Evolutionary conservation across 2,113 vertebrate species (phyloP).

Genomic region (Bombycilla garrulus): DNA sequence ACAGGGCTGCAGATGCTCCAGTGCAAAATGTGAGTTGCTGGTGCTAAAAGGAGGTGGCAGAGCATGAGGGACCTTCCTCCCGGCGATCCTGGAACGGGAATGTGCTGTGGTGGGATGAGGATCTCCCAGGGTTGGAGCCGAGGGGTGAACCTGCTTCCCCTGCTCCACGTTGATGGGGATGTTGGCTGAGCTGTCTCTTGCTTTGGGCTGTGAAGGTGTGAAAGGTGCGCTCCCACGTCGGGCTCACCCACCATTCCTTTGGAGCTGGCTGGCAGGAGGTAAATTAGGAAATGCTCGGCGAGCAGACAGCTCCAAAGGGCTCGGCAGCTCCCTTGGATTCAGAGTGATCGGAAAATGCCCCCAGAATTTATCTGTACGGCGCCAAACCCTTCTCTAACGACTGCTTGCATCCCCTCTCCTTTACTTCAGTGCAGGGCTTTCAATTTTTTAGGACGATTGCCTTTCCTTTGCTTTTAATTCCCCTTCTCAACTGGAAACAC

Average conservation of each 20-base stretch:
- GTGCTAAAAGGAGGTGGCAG: not conserved
- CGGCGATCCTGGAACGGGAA: rapidly evolving
- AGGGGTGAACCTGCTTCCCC: not conserved
- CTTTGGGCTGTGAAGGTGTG: not conserved
- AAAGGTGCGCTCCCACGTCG: not conserved
- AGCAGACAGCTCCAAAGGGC: not conserved
- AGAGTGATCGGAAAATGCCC: not conserved
- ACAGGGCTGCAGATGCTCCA: not conserved
- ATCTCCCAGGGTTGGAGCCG: not conserved
- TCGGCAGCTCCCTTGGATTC: not conserved
- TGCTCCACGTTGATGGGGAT: not conserved
- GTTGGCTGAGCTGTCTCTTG: not conserved
- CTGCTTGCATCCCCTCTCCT: not conserved
- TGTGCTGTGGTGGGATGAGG: not conserved
- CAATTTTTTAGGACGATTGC: not conserved
- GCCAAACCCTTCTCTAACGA: not conserved
- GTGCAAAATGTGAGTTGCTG: not conserved
- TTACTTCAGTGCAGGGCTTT: not conserved
- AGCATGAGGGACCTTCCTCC: not conserved
- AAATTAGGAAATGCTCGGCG: not conserved
- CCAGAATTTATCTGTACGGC: not conserved
- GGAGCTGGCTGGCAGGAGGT: not conserved
- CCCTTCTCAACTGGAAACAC: not conserved
- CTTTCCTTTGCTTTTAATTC: not conserved
- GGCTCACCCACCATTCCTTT: not conserved